Evolutionary conservation across 2,113 vertebrate genomes (phyloP).

Genomic region (Epinephelus fuscoguttatus): DNA sequence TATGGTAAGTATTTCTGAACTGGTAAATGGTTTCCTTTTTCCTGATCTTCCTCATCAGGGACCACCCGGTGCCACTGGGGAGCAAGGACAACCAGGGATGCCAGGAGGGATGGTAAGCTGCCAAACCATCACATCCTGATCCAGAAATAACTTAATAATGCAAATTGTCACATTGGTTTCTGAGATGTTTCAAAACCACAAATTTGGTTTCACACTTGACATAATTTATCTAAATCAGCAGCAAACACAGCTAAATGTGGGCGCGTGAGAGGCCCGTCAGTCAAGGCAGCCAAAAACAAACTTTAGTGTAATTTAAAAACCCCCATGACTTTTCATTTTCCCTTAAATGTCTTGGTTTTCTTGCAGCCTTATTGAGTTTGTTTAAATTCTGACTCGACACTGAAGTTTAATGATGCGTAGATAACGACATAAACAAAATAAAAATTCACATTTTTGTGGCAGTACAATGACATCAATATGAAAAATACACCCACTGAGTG

Average conservation of each 20-base stretch:
- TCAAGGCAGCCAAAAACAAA: not conserved
- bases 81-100: slow-evolving; percentile 83
- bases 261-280: not conserved
- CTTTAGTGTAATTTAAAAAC: not conserved
- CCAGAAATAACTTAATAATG: not conserved
- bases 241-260: not conserved
- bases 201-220: not conserved
- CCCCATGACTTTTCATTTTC: not conserved
- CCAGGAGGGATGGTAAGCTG: slow-evolving; percentile 85
- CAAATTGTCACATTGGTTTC: not conserved
- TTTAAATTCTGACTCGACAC: not conserved
- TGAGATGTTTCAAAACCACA: not conserved
- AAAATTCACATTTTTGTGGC: not conserved
- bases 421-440: not conserved
- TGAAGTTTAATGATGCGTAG: not conserved
- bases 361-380: not conserved
- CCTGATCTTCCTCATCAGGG: slow-evolving; percentile 80
- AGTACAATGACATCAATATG: not conserved
- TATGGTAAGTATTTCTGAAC: not conserved
- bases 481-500: not conserved
- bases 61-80: slow-evolving; percentile 84
- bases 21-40: not conserved
- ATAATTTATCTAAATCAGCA: too few species aligned
- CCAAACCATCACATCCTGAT: not conserved
- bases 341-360: not conserved